These are phyloP conservation scores for Caenorhabditis angaria DNA, from an alignment of 2,888 invertebrate genomes.

Conservation along the genomic window DNA sequence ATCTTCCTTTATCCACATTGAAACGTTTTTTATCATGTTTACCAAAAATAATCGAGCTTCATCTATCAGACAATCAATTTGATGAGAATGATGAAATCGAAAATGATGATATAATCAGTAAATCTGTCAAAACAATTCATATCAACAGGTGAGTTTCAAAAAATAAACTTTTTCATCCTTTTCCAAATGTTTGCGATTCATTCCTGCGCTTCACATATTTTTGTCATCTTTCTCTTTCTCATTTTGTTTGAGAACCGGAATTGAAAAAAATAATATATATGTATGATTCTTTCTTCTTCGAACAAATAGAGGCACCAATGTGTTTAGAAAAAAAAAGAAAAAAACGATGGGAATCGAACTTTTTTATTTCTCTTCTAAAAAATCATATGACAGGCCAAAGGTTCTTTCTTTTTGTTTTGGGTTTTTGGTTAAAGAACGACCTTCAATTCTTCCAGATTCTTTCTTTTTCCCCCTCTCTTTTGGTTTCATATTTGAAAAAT, in stretches of 20 bases:
- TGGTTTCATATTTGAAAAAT: too few species aligned
- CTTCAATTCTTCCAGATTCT: too few species aligned
- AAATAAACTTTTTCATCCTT: neutral
- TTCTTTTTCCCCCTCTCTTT: too few species aligned
- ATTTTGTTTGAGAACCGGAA: neutral
- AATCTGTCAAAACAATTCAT: constrained; percentile 45
- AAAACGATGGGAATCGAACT: neutral
- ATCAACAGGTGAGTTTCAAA: constrained; percentile 40
- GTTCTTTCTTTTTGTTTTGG: neutral
- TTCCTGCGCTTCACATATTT: constrained; percentile 1
- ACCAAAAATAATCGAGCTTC: constrained; percentile 57
- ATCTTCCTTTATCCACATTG: constrained; percentile 51
- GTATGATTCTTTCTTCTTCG: neutral
- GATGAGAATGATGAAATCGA: constrained; percentile 38
- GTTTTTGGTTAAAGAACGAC: neutral
- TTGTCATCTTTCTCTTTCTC: neutral
- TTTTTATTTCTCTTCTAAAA: neutral
- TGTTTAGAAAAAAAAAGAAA: neutral
- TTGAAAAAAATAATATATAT: neutral
- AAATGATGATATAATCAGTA: constrained; percentile 34
- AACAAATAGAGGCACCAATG: constrained; percentile 2
- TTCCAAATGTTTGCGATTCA: neutral
- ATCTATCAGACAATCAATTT: constrained; percentile 57
- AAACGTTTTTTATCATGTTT: constrained; percentile 40
- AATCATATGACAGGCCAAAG: neutral